Evolutionary conservation across 2,888 invertebrate genomes (phyloP).

Genomic region (Pseudanteris insignis): DNA sequence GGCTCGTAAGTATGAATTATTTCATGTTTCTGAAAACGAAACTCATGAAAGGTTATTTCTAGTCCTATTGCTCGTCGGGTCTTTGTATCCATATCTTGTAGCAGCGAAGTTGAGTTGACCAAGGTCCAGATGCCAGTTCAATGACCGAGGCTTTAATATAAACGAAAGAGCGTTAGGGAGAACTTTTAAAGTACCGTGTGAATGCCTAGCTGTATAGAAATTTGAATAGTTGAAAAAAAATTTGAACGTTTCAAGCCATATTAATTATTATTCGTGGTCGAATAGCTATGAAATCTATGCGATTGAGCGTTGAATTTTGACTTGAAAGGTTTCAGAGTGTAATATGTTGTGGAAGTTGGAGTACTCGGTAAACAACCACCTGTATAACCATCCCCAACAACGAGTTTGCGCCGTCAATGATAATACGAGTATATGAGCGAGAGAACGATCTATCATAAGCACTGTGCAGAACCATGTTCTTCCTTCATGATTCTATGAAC

Average conservation of each 20-base stretch:
- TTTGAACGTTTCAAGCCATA: constrained; percentile 8
- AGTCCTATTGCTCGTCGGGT: too few relatives aligned
- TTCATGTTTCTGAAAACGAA: too few relatives aligned
- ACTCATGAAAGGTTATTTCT: too few relatives aligned
- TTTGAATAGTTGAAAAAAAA: constrained; percentile 3
- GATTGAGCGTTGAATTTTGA: constrained; percentile 31
- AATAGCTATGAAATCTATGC: constrained; percentile 21
- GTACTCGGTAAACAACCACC: constrained; percentile 32
- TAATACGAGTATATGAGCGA: constrained; percentile 18
- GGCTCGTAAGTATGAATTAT: too few relatives aligned
- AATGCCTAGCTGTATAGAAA: too few relatives aligned
- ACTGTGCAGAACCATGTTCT: not conserved
- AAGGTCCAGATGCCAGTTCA: constrained; percentile 29
- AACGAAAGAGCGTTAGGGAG: not conserved
- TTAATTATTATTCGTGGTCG: constrained; percentile 23
- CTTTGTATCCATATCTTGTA: too few relatives aligned
- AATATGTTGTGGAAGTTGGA: constrained; percentile 30
- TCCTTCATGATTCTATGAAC: constrained; percentile 2
- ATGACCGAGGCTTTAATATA: constrained; percentile 23
- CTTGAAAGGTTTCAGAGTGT: constrained; percentile 26
- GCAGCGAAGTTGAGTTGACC: constrained; percentile 15
- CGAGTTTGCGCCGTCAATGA: constrained; percentile 30
- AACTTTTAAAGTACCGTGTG: constrained; percentile 6
- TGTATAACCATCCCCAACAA: constrained; percentile 29
- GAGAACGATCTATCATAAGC: constrained; percentile 6